Base-by-base conservation (phyloP, 2,888 invertebrate species). In the Lagria hirta region DNA sequence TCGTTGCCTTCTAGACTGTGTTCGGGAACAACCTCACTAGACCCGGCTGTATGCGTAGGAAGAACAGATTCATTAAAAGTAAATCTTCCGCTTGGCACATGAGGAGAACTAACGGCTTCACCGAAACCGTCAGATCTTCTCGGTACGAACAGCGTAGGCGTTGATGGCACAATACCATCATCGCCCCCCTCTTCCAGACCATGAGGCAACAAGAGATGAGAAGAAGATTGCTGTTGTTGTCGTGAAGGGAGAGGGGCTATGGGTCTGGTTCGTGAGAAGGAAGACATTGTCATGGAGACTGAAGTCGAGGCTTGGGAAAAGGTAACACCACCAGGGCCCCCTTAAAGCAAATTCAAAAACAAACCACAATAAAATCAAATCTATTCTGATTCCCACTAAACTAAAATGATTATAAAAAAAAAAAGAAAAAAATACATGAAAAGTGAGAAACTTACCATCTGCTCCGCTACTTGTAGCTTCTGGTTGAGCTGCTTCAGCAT, bases 71-170 rank as follows among this genome's bases (percentile, higher is more conserved):
- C 84, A 41, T 78, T 78, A 60, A 83, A 84, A 10, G 78, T 81
- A 60, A 85, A 86, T 52, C 83, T 75, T 34, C 80, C 78, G 49
- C 71, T 71, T 2, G 81, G 81, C 15, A 86, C 83, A 72, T 86
- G 83, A 3, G 94, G 94, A 0, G 94, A 94, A 67, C 92, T 92
- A 20, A 94, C 88, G 26, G 92, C 92, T 68, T 93, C 91, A 21
- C 91, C 89, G 73, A 91, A 91, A 36, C 90, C 91, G 68, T 93
- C 92, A 47, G 80, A 83, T 47, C 91, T 77, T 45, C 88, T 75
- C 2, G 91, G 89, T 26, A 88, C 84, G 64, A 86, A 88, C 14
- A 93, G 73, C 2, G 92, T 90, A 10, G 94, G 91, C 6, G 93
- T 92, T 43, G 91, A 88, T 8, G 94, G 93, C 17, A 94, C 92